Evolutionary conservation across 2,888 invertebrate species (phyloP), one percentile per base, ranked within the genome.

Genomic region (Proisotoma minuta): DNA sequence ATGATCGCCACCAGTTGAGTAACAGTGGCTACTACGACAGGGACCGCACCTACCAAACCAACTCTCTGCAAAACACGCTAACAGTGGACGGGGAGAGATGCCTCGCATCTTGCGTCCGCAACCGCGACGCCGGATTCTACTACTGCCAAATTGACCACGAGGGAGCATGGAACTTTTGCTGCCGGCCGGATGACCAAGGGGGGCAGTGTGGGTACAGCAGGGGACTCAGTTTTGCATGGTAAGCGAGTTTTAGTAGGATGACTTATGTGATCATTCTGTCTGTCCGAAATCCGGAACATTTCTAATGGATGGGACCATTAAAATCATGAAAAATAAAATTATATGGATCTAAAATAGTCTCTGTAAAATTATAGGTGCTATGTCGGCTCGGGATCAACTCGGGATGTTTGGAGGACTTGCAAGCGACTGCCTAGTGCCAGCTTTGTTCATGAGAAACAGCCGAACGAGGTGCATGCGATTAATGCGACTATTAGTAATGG

Each of bases 341-440:
- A n/a, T n/a, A n/a, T n/a, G n/a, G n/a, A n/a, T n/a, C n/a, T n/a
- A n/a, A n/a, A n/a, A n/a, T n/a, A n/a, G n/a, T n/a, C n/a, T n/a
- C n/a, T n/a, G n/a, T n/a, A n/a, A n/a, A n/a, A n/a, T n/a, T n/a
- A n/a, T n/a, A n/a, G n/a, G n/a, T n/a, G n/a, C n/a, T n/a, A n/a
- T n/a, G n/a, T n/a, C n/a, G n/a, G n/a, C n/a, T n/a, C n/a, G 82
- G 65, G 4, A 66, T 82, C 2, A 8, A 81, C 82, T n/a, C 72
- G 69, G 10, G 88, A 89, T 61, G 91, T 91, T 76, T 91, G 91
- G 91, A 82, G 91, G 8, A 90, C 90, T 5, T 91, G 91, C 78
- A 54, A 60, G 24, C 34, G 34, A 34, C 34, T 15, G 8, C 34
- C 34, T 15, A 15, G 34, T 34, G 8, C 34, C 34, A 8, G 8